Percentiles rank a stretch among this genome's conserved stretches.
phyloP scores from a whole-genome alignment of 2,797 vertebrate species.

The Hydrophis major region DNA sequence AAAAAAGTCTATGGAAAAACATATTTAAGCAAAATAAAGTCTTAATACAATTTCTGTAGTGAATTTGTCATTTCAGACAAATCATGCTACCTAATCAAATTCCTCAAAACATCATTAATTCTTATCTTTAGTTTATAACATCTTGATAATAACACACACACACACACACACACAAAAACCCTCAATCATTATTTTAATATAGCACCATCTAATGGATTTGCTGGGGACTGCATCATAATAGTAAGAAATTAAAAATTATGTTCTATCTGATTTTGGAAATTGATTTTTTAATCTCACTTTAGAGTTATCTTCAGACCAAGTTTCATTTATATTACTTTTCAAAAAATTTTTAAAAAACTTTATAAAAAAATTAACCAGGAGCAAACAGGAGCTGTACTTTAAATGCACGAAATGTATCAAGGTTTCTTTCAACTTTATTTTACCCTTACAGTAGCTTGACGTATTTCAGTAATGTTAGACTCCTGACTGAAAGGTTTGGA shows the following conservation, averaged over 20 bases:
- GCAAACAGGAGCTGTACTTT: background rate
- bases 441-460: background rate
- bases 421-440: background rate
- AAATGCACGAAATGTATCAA: background rate
- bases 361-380: background rate
- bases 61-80: background rate
- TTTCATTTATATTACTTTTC: background rate
- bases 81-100: background rate
- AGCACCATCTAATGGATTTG: constrained; percentile 52
- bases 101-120: background rate
- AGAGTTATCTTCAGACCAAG: background rate
- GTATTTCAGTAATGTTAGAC: background rate
- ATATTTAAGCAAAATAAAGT: background rate
- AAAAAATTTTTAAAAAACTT: background rate
- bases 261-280: background rate
- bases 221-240: background rate
- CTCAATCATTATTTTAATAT: background rate
- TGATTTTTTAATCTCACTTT: background rate
- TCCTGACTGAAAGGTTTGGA: background rate
- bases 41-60: background rate
- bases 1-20: background rate
- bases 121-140: background rate
- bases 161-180: background rate
- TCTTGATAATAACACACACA: background rate
- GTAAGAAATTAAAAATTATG: background rate